Base-by-base conservation (phyloP, 64 coral and sea anemone genomes). In the Montipora efflorescens region DNA sequence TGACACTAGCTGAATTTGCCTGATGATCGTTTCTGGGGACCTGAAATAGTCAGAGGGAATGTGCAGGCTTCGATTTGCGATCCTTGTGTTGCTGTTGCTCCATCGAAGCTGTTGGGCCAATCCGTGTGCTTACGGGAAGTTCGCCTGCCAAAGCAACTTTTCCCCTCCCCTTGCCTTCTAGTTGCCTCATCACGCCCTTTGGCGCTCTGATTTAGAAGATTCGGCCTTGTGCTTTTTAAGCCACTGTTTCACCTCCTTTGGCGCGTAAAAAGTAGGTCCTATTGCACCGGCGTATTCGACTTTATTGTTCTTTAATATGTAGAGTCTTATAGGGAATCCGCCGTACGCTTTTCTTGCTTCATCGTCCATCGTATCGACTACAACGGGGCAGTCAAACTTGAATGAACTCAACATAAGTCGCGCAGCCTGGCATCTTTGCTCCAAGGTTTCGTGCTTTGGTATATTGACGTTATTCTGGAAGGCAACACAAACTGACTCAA, bases 231-330 rank as follows among this genome's bases (percentile, higher is more conserved):
- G 8, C 18, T 47, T 52, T 47, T 92, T 47, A 8, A 98, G 74
- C 96, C 93, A 95, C 61, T 79, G 73, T 62, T 75, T 46, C 13
- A 98, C 93, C 12, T 92, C 93, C 7, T 51, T 88, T 36, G 73
- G 77, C 5, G 89, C 81, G 67, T 95, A 98, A 75, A 95, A 98
- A 6, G 89, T 98, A 11, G 93, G 96, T 44, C 96, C 96, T 20
- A 89, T 15, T 12, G 89, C 93, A 58, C 96, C 96, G 0, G 85
- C 87, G 58, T 89, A 89, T 52, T 92, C 69, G 12, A 98, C 76
- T 70, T 57, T 22, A 0, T 91, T 47, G 77, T 75, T 61, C 15
- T 74, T 77, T 8, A 98, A 95, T n/a, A 95, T 85, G 62, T 67
- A 92, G 7, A 95, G 70, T 57, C 96, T 58, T 13, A 89, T 95